Percentiles rank a stretch among this genome's conserved stretches.
Conservation (phyloP, 2,888 invertebrate species). For the Phasia obesa region DNA sequence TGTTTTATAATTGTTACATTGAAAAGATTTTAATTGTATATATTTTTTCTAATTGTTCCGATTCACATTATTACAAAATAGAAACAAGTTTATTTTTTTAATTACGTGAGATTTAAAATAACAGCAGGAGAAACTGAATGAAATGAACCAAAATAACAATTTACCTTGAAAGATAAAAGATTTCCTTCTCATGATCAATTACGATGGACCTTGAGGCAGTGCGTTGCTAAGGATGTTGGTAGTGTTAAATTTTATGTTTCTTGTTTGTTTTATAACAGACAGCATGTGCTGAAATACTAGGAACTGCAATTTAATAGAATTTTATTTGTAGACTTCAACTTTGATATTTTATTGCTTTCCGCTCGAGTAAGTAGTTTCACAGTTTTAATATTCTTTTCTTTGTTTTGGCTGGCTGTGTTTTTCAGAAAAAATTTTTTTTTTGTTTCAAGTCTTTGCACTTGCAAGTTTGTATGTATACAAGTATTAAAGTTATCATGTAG, state of each 20-base stretch:
- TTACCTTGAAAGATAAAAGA: no score
- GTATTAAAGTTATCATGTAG: neutral
- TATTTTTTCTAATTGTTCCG: no score
- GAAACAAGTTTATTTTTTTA: no score
- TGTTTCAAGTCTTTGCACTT: conserved; percentile 15
- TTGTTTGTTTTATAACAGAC: neutral
- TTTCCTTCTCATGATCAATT: conserved; percentile 15
- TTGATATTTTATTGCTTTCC: conserved; percentile 73
- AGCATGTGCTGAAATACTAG: conserved; percentile 22
- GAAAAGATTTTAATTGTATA: no score
- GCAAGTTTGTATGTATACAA: neutral
- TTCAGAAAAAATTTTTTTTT: conserved; percentile 11
- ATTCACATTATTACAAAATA: no score
- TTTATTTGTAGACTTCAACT: conserved; percentile 74
- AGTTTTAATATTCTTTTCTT: conserved; percentile 25
- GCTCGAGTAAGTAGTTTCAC: conserved; percentile 62
- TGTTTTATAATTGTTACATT: no score
- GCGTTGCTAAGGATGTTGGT: conserved; percentile 4
- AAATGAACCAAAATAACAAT: no score
- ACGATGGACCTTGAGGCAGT: conserved; percentile 20
- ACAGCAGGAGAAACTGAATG: no score
- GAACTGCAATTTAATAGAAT: conserved; percentile 61
- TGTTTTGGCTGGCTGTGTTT: conserved; percentile 3
- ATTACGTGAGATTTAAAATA: no score
- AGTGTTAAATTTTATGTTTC: neutral